phyloP scores from a whole-genome alignment of 2,113 vertebrate genomes.

The Tiliqua scincoides region DNA sequence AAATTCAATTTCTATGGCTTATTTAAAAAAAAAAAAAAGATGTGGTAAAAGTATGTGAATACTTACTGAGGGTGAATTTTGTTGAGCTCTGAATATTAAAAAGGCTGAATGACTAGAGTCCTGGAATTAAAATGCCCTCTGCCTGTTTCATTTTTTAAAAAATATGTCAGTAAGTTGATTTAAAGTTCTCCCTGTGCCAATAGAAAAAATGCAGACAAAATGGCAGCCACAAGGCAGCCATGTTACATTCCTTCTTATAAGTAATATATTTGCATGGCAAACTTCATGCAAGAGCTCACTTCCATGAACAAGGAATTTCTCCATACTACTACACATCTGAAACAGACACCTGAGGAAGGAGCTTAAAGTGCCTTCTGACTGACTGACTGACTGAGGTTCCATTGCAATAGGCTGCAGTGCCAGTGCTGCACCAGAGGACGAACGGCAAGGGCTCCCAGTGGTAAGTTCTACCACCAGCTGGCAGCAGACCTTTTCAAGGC shows the following conservation, averaged over 20 bases:
- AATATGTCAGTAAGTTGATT: conserved; percentile 3
- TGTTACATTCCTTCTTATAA: background rate
- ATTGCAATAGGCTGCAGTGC: too few relatives aligned
- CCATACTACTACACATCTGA: too few relatives aligned
- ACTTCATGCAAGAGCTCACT: background rate
- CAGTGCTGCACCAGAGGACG: too few relatives aligned
- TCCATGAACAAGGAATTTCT: background rate
- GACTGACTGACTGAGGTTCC: background rate
- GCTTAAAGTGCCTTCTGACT: background rate
- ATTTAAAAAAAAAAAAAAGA: conserved; percentile 70
- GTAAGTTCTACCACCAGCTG: too few relatives aligned
- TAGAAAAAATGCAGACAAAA: background rate
- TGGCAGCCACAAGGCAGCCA: background rate
- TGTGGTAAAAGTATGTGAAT: conserved; percentile 68
- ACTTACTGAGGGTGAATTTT: conserved; percentile 61
- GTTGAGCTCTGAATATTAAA: conserved; percentile 54
- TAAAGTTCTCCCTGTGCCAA: background rate
- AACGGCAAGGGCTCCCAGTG: too few relatives aligned
- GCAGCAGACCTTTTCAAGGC: too few relatives aligned
- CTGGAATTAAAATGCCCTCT: conserved; percentile 44
- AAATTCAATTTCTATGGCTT: conserved; percentile 71
- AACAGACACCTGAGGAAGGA: background rate
- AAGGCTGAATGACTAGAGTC: conserved; percentile 57
- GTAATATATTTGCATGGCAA: background rate
- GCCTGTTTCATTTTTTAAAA: conserved; percentile 42